Evolutionary conservation across 2,797 vertebrate species (phyloP).

Genomic region (Brachyalestes nurse): DNA sequence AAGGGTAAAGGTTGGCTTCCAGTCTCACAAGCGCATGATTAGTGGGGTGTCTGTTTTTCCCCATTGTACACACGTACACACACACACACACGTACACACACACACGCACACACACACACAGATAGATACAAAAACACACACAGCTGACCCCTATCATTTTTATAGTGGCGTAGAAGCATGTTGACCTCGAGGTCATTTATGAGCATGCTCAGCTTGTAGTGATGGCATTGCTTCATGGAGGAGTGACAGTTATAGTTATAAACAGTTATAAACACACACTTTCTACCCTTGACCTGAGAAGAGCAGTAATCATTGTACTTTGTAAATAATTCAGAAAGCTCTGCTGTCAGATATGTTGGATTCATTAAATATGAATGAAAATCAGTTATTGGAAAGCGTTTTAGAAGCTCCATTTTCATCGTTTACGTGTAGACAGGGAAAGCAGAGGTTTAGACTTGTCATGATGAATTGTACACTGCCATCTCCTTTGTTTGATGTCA

Average conservation of each 20-base stretch:
- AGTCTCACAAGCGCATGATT: constrained; percentile 10
- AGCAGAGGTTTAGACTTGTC: no score
- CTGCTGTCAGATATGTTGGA: constrained; percentile 15
- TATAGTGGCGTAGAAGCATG: background rate
- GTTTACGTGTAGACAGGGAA: no score
- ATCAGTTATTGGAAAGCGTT: background rate
- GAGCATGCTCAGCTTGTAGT: background rate
- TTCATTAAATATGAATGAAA: constrained; percentile 44
- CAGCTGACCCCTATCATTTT: constrained; percentile 35
- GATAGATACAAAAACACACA: constrained; percentile 24
- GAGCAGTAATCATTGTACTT: constrained; percentile 27
- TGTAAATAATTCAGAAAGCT: constrained; percentile 47
- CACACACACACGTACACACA: constrained; percentile 26
- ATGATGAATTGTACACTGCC: no score
- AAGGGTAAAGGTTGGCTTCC: constrained; percentile 31
- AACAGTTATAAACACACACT: constrained; percentile 1
- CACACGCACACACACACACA: constrained; percentile 27
- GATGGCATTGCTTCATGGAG: background rate
- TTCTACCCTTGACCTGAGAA: constrained; percentile 21
- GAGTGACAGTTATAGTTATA: constrained; percentile 21
- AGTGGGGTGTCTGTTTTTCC: constrained; percentile 5
- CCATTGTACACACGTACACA: background rate
- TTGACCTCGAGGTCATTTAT: constrained; percentile 18
- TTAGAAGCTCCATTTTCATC: no score
- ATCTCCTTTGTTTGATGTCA: no score